These are phyloP conservation scores for Lymantria monacha DNA, from an alignment of 2,888 invertebrate genomes.

Conservation along the genomic window DNA sequence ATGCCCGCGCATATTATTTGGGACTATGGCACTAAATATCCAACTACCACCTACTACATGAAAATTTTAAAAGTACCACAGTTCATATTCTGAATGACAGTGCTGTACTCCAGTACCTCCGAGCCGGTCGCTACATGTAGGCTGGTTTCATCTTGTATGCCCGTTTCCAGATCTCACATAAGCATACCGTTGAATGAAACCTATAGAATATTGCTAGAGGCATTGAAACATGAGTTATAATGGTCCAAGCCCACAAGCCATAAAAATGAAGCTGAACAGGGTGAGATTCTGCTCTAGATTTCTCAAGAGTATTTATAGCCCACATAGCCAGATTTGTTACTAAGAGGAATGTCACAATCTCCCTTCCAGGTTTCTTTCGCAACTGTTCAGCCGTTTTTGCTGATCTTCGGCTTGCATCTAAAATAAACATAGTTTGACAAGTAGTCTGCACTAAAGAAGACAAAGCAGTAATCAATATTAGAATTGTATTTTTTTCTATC, in stretches of 20 bases:
- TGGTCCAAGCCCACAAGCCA: conserved; percentile 97
- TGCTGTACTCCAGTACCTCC: conserved; percentile 54
- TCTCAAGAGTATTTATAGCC: conserved; percentile 96
- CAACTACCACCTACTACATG: conserved; percentile 47
- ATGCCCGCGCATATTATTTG: conserved; percentile 39
- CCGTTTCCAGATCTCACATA: conserved; percentile 98
- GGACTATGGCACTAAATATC: conserved; percentile 72
- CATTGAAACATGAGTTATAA: conserved; percentile 96
- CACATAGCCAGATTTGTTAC: conserved; percentile 96
- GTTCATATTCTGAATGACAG: conserved; percentile 43
- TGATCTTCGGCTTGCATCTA: conserved; percentile 93
- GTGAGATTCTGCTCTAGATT: conserved; percentile 94
- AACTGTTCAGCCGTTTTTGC: conserved; percentile 92
- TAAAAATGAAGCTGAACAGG: conserved; percentile 96
- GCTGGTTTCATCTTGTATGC: conserved; percentile 96
- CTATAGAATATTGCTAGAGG: conserved; percentile 96
- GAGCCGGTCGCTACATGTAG: conserved; percentile 86
- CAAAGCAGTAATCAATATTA: conserved; percentile 91
- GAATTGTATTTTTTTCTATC: conserved; percentile 88
- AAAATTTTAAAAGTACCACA: conserved; percentile 52
- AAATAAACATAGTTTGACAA: conserved; percentile 94
- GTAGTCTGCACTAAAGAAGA: conserved; percentile 94
- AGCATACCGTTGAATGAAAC: conserved; percentile 96
- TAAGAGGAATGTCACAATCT: conserved; percentile 95
- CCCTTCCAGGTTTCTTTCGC: conserved; percentile 93